These are phyloP conservation scores for Galemys pyrenaicus DNA, from an alignment of 2,113 vertebrate species.

Conservation along the genomic window DNA sequence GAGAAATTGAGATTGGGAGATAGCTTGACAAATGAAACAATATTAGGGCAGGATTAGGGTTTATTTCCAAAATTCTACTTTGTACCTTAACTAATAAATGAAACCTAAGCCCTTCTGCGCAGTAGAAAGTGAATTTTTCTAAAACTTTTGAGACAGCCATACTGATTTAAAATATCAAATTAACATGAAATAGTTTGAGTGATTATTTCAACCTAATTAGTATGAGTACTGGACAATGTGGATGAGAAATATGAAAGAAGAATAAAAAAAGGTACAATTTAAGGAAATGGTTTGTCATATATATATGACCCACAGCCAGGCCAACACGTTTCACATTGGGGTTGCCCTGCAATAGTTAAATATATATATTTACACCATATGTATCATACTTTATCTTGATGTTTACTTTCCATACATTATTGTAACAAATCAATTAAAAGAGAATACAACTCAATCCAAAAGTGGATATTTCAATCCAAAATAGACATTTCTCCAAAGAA, in stretches of 20 bases:
- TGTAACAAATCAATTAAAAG: neutral
- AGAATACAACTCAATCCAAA: too few relatives aligned
- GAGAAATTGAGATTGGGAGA: neutral
- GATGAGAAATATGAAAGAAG: neutral
- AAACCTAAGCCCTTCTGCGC: neutral
- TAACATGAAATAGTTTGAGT: neutral
- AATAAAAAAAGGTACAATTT: neutral
- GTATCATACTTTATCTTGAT: neutral
- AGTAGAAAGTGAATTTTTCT: neutral
- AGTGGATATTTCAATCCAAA: too few relatives aligned
- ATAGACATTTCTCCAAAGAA: too few relatives aligned
- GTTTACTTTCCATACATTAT: neutral
- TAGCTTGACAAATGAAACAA: neutral
- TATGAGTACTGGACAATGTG: neutral
- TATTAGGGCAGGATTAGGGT: neutral
- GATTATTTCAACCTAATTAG: neutral
- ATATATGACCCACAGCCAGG: neutral
- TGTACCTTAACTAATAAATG: neutral
- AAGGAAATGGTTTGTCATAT: neutral
- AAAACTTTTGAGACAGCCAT: neutral
- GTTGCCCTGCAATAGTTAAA: neutral
- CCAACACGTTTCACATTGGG: too few relatives aligned
- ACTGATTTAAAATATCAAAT: neutral
- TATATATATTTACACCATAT: neutral
- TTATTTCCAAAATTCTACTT: neutral